A percentile compares a stretch with the other conserved stretches of the same genome.
Evolutionary conservation across 2,797 vertebrate genomes (phyloP).

Genomic region (Acanthopagrus latus): DNA sequence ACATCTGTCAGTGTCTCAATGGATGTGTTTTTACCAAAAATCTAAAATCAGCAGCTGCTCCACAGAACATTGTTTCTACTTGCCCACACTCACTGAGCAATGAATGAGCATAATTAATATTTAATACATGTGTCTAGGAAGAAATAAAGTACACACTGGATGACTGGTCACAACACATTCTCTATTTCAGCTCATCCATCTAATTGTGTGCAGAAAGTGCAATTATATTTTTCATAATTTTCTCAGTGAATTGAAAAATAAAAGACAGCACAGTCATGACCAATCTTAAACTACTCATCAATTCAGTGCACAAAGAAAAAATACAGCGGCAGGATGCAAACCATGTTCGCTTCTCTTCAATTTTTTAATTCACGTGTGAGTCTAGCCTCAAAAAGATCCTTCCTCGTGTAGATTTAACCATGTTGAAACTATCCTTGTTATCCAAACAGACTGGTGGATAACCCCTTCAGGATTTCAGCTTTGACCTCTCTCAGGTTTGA

Average conservation of each 20-base stretch:
- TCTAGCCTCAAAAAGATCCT: neutral
- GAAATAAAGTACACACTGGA: constrained; percentile 43
- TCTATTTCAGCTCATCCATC: constrained; percentile 44
- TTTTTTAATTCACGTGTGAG: constrained; percentile 15
- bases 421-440: neutral
- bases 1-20: neutral
- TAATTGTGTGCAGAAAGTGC: constrained; percentile 30
- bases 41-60: constrained; percentile 6
- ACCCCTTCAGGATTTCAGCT: neutral
- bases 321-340: neutral
- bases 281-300: constrained; percentile 17
- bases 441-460: neutral
- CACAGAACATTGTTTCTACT: constrained; percentile 14
- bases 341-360: neutral
- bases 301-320: neutral
- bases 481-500: neutral
- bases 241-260: constrained; percentile 26
- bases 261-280: constrained; percentile 6
- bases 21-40: constrained; percentile 1
- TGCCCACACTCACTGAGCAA: constrained; percentile 6
- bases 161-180: constrained; percentile 46
- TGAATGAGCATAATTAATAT: constrained; percentile 39
- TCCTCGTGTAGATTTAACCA: neutral
- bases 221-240: constrained; percentile 39
- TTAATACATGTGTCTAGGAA: constrained; percentile 28